A percentile compares a stretch with the other conserved stretches of the same genome.
phyloP scores from a whole-genome alignment of 2,888 invertebrate genomes.

The Chymomyza amoena region DNA sequence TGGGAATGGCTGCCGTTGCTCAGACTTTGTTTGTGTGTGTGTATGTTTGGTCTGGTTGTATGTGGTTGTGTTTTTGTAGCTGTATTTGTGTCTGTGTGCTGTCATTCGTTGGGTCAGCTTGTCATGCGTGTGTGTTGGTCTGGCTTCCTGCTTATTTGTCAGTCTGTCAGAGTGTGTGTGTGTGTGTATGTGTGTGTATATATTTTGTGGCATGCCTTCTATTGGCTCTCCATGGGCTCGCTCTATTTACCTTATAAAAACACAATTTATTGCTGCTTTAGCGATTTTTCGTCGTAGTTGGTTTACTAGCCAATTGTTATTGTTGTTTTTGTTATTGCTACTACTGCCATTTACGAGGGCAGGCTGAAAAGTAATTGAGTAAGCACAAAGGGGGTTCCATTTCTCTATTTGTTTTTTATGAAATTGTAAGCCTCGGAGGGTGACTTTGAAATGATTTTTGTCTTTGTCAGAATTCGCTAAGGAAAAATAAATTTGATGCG shows the following conservation, averaged over 20 bases:
- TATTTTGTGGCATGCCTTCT: slow-evolving; percentile 58
- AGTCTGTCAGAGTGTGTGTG: background rate
- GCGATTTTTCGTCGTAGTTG: slow-evolving; percentile 51
- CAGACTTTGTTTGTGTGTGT: background rate
- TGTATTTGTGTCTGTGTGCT: background rate
- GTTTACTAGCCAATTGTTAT: slow-evolving; percentile 18
- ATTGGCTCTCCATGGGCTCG: slow-evolving; percentile 68
- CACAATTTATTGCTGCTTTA: slow-evolving; percentile 67
- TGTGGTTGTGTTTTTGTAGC: background rate
- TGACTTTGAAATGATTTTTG: too few relatives aligned
- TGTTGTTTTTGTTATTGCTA: slow-evolving; percentile 23
- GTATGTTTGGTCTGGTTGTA: background rate
- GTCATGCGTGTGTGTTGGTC: background rate
- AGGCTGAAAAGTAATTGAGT: too few relatives aligned
- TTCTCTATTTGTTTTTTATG: too few relatives aligned
- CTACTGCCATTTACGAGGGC: background rate
- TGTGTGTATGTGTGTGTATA: slow-evolving; percentile 28
- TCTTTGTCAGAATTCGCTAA: too few relatives aligned
- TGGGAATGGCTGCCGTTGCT: background rate
- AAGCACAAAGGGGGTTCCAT: too few relatives aligned
- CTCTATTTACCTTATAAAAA: slow-evolving; percentile 73
- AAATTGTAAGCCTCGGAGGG: too few relatives aligned
- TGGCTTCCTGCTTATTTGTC: background rate
- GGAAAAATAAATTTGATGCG: too few relatives aligned
- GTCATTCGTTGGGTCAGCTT: background rate